These are phyloP conservation scores for Iguana delicatissima DNA, from an alignment of 2,797 vertebrate genomes.

Conservation along the genomic window DNA sequence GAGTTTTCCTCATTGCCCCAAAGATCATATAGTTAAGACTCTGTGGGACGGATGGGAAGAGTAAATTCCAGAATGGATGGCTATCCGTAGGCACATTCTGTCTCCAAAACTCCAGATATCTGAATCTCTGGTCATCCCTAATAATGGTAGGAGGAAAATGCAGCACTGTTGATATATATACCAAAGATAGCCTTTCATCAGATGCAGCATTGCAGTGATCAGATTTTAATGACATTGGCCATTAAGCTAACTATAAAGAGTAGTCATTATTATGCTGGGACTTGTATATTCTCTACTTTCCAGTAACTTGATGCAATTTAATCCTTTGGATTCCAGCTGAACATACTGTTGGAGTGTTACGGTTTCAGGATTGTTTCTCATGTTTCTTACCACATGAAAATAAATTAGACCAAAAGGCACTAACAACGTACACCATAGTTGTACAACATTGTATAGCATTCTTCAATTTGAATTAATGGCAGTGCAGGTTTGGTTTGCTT, in stretches of 20 bases:
- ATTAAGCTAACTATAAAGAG: not conserved
- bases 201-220: constrained; percentile 30
- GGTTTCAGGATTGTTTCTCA: constrained; percentile 52
- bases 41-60: constrained; percentile 27
- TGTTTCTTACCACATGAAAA: constrained; percentile 58
- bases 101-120: constrained; percentile 28
- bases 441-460: not conserved
- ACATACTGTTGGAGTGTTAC: constrained; percentile 55
- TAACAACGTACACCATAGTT: constrained; percentile 57
- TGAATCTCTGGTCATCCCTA: constrained; percentile 6
- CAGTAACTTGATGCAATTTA: constrained; percentile 1
- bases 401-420: constrained; percentile 59
- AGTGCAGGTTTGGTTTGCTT: not conserved
- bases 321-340: constrained; percentile 64
- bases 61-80: constrained; percentile 19
- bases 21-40: constrained; percentile 58
- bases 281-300: constrained; percentile 34
- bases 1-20: constrained; percentile 52
- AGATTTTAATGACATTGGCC: constrained; percentile 44
- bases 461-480: not conserved
- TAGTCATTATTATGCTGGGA: constrained; percentile 48
- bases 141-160: constrained; percentile 23
- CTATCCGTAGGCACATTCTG: fast-evolving
- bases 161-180: constrained; percentile 28
- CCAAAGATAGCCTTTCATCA: constrained; percentile 37